Evolutionary conservation across 2,797 vertebrate species (phyloP).

Genomic region (Oceanodroma leucorhoa): DNA sequence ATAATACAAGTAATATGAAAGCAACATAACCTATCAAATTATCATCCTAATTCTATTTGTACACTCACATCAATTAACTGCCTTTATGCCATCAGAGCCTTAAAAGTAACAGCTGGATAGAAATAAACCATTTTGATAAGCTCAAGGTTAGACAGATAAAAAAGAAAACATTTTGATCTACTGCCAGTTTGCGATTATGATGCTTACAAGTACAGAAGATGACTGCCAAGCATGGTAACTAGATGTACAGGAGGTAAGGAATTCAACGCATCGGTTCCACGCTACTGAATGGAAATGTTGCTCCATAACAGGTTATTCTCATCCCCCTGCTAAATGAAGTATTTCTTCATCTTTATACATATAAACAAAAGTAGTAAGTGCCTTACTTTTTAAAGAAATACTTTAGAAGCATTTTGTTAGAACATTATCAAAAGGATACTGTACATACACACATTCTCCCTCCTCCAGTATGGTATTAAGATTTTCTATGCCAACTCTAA

Average conservation of each 20-base stretch:
- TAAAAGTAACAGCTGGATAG: background rate
- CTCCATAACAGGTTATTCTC: background rate
- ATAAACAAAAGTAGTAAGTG: background rate
- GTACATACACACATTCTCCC: fast-evolving
- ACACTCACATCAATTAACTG: background rate
- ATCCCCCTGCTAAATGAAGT: background rate
- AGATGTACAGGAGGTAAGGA: background rate
- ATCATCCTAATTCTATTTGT: background rate
- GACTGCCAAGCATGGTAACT: background rate
- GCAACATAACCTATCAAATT: background rate
- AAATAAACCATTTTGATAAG: background rate
- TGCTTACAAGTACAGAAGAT: background rate
- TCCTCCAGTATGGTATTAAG: background rate
- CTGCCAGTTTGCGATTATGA: background rate
- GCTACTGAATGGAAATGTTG: background rate
- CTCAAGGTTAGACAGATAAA: background rate
- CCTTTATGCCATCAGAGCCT: background rate
- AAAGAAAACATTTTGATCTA: background rate
- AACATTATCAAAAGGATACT: background rate
- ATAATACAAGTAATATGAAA: background rate
- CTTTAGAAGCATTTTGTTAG: background rate
- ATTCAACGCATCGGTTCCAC: background rate
- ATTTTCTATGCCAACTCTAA: background rate
- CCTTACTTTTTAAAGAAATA: background rate
- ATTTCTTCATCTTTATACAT: background rate